Evolutionary conservation across 2,113 vertebrate genomes (phyloP).

Genomic region (Gopherus evgoodei): DNA sequence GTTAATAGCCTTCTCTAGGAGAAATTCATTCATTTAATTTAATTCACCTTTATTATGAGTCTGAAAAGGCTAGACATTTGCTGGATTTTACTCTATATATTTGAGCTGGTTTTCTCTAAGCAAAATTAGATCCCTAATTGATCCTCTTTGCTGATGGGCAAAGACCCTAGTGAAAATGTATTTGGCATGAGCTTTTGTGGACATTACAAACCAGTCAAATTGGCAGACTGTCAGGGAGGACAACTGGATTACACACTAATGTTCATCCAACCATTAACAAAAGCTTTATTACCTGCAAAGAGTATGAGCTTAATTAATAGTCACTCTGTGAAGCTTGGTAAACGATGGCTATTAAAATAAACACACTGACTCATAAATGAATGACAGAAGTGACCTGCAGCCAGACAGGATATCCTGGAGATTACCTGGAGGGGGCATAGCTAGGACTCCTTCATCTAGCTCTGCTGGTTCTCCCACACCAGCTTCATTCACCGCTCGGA

Average conservation of each 20-base stretch:
- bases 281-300: background rate
- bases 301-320: background rate
- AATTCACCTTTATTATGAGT: background rate
- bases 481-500: slow-evolving; percentile 74
- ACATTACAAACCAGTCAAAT: background rate
- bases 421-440: slow-evolving; percentile 78
- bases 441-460: slow-evolving; percentile 63
- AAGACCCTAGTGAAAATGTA: background rate
- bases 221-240: background rate
- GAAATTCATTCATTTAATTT: background rate
- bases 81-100: background rate
- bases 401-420: background rate
- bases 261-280: background rate
- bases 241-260: background rate
- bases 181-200: background rate
- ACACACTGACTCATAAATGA: background rate
- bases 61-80: background rate
- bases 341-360: background rate
- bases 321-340: background rate
- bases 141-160: background rate
- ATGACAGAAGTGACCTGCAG: background rate
- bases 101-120: background rate
- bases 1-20: background rate
- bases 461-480: slow-evolving; percentile 67
- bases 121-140: background rate